Evolutionary conservation across 2,113 vertebrate species (phyloP), one percentile per base, ranked within the genome.

Genomic region (Malurus melanocephalus): DNA sequence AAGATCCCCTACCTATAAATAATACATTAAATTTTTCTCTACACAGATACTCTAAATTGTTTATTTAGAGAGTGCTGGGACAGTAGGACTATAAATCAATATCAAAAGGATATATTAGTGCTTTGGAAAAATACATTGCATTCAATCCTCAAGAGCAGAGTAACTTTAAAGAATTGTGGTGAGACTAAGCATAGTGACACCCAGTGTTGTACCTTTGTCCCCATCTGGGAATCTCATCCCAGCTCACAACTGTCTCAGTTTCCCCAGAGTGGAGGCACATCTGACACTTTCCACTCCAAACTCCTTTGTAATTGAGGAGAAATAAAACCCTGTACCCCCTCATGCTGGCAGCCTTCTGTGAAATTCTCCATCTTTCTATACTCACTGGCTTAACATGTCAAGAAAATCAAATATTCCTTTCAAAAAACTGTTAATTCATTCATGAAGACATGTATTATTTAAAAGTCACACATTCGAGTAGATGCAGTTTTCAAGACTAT

Each of bases 391-490:
- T 92, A 87, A 90, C 43, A 17, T 4, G 9, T 81, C 92, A 93
- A 90, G 83, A 75, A 94, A 92, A 95, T 95, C 3, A 95, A 88
- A 85, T 84, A 92, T 76, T 95, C 84, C 65, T 90, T 95, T 95
- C 67, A 92, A 90, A 90, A 90, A 92, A 23, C 83, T 93, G 85
- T 85, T 94, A 90, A 94, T 93, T 90, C 95, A 95, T 93, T 95
- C 78, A 92, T 95, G 92, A 95, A 82, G 75, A 57, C 62, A 94
- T 94, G 75, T 59, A 95, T 93, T 95, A 95, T 95, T 95, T 90
- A 95, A 73, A 87, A 92, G 85, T 75, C 78, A 88, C 64, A 69
- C 62, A 59, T 93, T 90, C 76, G 62, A 92, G 46, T 72, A 76
- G 77, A 79, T 85, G 71, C 55, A 32, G 46, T 85, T 93, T 94